Base-by-base conservation (phyloP, 2,888 invertebrate species). In the Lepetodrilus schrolli region DNA sequence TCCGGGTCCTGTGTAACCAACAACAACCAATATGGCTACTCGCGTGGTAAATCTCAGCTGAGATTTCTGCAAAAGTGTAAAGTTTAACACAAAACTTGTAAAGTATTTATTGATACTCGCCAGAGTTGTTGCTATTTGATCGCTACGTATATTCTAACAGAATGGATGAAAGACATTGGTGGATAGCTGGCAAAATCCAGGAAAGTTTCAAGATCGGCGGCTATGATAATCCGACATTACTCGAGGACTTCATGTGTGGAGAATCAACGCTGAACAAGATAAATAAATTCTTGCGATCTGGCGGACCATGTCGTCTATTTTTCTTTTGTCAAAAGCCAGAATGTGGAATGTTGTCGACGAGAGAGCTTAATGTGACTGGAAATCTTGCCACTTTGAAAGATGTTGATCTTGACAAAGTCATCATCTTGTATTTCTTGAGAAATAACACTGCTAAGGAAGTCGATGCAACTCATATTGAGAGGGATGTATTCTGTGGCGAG, bases 111-210 rank as follows among this genome's bases (percentile, higher is more conserved):
- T n/a, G 23, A 70, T 21, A 34, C 30, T 17, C 30, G 20, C n/a
- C 7, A 68, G n/a, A 23, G 21, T 26, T 21, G 30, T 43, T 43
- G 17, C 26, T 47, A n/a, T 21, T 47, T 7, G 43, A 13, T 38
- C 20, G 36, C 38, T 66, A 7, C 2, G 49, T 1, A 17, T 30
- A 49, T 5, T 37, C 3, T 48, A n/a, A n/a, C 71, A 83, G 47
- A 34, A 90, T 90, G 90, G 90, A 90, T 87, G 90, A 90, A 83
- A 79, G 90, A 74, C 90, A 90, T 80, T 90, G 90, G 90, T 90
- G 90, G 90, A 89, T 90, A 34, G 90, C 90, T 49, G 86, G 88
- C 4, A 90, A 89, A 82, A 90, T 90, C 77, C 90, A 90, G 79
- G 90, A 90, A 78, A 90, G 88, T 71, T 90, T 90, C 77, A 86